Percentiles rank a stretch among this genome's conserved stretches.
These are phyloP conservation scores for Hydropsyche betteni DNA, from an alignment of 2,888 invertebrate species.

Conservation along the genomic window DNA sequence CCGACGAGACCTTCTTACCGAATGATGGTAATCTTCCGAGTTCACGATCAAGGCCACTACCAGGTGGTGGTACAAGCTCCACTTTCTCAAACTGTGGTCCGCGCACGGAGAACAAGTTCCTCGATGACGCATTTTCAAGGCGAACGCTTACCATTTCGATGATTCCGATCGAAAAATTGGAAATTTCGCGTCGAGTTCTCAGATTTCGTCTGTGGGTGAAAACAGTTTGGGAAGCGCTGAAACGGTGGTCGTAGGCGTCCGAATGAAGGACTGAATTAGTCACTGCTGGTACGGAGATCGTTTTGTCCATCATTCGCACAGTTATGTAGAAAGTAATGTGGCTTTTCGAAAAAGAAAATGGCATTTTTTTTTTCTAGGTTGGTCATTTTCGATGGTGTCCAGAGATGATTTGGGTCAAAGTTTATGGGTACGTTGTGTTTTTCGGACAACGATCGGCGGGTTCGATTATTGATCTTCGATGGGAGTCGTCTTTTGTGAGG, in stretches of 20 bases:
- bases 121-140: not conserved
- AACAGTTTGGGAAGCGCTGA: not conserved
- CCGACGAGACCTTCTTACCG: constrained; percentile 36
- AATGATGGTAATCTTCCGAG: constrained; percentile 36
- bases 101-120: not conserved
- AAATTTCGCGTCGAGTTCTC: not conserved
- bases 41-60: constrained; percentile 39
- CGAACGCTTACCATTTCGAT: not conserved
- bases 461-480: no score
- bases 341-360: not conserved
- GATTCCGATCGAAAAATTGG: not conserved
- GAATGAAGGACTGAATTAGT: not conserved
- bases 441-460: no score
- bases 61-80: not conserved
- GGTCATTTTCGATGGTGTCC: not conserved
- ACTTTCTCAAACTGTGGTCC: not conserved
- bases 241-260: not conserved
- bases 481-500: no score
- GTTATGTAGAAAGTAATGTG: constrained; percentile 3
- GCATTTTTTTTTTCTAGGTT: constrained; percentile 5
- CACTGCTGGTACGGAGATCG: not conserved
- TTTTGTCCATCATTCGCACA: not conserved
- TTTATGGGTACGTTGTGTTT: not conserved
- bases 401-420: not conserved
- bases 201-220: not conserved